phyloP scores from a whole-genome alignment of 1,140 invertebrate genomes.

The Dendroctonus valens region DNA sequence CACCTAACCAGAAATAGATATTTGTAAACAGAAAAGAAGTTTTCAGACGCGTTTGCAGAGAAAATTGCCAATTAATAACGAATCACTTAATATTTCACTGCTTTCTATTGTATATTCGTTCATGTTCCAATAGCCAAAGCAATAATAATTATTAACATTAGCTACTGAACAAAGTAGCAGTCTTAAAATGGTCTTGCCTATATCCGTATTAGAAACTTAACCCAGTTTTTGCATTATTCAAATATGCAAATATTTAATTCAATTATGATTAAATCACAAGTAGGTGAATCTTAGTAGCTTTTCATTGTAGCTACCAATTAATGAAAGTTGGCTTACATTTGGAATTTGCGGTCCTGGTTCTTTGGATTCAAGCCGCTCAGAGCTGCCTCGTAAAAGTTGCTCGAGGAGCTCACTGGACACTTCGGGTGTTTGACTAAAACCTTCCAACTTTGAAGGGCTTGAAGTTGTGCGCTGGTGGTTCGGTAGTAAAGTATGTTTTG shows the following conservation, averaged over 20 bases:
- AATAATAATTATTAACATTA: slow-evolving; percentile 3
- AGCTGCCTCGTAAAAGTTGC: slow-evolving; percentile 71
- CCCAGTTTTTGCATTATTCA: background rate
- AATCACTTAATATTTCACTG: slow-evolving; percentile 13
- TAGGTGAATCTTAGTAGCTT: background rate
- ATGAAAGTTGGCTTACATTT: slow-evolving; percentile 14
- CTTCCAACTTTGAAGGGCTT: slow-evolving; percentile 73
- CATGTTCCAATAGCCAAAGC: slow-evolving; percentile 12
- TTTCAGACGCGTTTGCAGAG: slow-evolving; percentile 2
- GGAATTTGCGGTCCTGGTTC: slow-evolving; percentile 37
- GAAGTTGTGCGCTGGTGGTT: slow-evolving; percentile 75
- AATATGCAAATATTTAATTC: background rate
- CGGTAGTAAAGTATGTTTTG: slow-evolving; percentile 49
- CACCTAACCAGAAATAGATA: slow-evolving; percentile 20
- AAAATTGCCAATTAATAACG: slow-evolving; percentile 12
- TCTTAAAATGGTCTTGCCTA: background rate
- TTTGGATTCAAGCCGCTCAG: slow-evolving; percentile 65
- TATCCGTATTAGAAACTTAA: background rate
- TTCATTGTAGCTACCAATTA: too few relatives aligned
- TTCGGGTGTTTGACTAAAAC: slow-evolving; percentile 52
- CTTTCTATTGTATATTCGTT: slow-evolving; percentile 26
- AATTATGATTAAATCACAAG: background rate
- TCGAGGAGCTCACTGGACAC: slow-evolving; percentile 67
- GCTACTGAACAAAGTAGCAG: slow-evolving; percentile 6
- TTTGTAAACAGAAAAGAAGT: slow-evolving; percentile 12